Evolutionary conservation across 2,888 invertebrate species (phyloP).

Genomic region (Calliphora vomitoria): DNA sequence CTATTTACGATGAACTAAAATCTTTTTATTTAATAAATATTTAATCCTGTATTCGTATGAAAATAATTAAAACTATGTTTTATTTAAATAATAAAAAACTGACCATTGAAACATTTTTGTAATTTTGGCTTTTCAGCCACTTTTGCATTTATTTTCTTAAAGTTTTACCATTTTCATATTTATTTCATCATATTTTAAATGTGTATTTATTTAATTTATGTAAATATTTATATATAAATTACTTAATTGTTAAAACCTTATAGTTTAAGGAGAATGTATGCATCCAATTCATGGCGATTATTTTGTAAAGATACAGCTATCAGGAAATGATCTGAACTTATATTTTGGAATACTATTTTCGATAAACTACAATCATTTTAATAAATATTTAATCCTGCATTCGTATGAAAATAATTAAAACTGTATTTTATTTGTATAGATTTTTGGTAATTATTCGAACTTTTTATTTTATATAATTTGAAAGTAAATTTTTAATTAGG

Average conservation of each 20-base stretch:
- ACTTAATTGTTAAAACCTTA: background rate
- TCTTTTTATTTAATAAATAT: constrained; percentile 3
- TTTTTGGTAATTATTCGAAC: no score
- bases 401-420: background rate
- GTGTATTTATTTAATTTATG: constrained; percentile 1
- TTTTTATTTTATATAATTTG: no score
- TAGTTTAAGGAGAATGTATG: constrained; percentile 43
- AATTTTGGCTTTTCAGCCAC: no score
- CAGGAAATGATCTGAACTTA: constrained; percentile 76
- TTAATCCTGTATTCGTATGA: background rate
- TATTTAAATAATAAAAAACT: no score
- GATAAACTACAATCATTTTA: constrained; percentile 13
- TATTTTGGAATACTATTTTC: constrained; percentile 51
- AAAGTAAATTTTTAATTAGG: no score
- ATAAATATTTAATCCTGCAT: background rate
- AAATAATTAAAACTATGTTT: no score
- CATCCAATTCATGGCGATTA: constrained; percentile 81
- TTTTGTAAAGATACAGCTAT: constrained; percentile 80
- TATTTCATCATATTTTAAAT: background rate
- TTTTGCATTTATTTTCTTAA: no score
- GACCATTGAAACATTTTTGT: no score
- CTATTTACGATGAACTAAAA: constrained; percentile 21
- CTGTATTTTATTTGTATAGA: no score
- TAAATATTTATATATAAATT: background rate
- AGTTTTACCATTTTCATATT: no score